Evolutionary conservation across 2,888 invertebrate genomes (phyloP).

Genomic region (Clanis bilineata): DNA sequence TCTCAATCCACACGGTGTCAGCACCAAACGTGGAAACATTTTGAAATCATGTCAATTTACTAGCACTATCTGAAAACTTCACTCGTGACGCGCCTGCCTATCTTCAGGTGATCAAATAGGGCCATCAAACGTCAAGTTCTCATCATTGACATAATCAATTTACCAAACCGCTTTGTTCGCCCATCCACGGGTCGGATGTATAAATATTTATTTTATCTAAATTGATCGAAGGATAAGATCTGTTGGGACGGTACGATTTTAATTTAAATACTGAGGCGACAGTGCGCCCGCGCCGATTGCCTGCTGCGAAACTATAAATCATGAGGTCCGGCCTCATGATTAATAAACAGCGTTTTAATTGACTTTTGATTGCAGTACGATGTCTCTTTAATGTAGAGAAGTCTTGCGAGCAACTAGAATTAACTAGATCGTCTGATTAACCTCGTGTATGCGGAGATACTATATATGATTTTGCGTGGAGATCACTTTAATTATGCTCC

Average conservation of each 20-base stretch:
- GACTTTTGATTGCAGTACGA: constrained; percentile 71
- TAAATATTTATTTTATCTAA: constrained; percentile 83
- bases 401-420: constrained; percentile 44
- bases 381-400: constrained; percentile 68
- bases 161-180: constrained; percentile 76
- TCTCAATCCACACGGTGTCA: constrained; percentile 7
- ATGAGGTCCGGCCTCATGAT: constrained; percentile 57
- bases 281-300: constrained; percentile 65
- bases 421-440: constrained; percentile 55
- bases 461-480: not conserved
- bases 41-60: constrained; percentile 25
- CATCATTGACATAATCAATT: constrained; percentile 77
- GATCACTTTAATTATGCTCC: not conserved
- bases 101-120: constrained; percentile 67
- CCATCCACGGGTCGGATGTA: constrained; percentile 74
- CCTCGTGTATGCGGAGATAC: not conserved
- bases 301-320: constrained; percentile 81
- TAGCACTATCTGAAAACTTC: constrained; percentile 9
- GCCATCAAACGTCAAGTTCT: constrained; percentile 37
- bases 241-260: constrained; percentile 72
- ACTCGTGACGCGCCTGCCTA: constrained; percentile 30
- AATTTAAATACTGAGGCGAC: constrained; percentile 77
- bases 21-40: constrained; percentile 21
- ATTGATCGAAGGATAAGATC: constrained; percentile 81
- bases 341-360: constrained; percentile 79